phyloP scores from a whole-genome alignment of 2,888 invertebrate genomes.

The Electrophaes corylata region DNA sequence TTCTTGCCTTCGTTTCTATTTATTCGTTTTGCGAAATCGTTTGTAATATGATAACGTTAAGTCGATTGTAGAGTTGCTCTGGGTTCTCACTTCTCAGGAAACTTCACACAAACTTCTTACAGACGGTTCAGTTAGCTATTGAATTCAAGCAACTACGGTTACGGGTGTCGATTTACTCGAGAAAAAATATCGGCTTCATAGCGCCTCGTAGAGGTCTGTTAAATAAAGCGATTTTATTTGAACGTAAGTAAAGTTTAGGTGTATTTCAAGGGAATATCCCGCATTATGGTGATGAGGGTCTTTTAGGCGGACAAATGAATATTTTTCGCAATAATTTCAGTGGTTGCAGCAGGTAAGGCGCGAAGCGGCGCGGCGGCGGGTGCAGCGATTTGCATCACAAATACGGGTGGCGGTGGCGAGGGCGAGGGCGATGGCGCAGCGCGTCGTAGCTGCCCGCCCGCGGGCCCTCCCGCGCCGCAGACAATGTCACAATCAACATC shows the following conservation, averaged over 20 bases:
- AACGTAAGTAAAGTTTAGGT: constrained; percentile 36
- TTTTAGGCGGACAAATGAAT: constrained; percentile 74
- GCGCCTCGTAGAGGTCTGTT: constrained; percentile 15
- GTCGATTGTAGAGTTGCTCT: constrained; percentile 66
- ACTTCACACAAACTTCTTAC: constrained; percentile 77
- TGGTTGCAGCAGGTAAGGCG: constrained; percentile 75
- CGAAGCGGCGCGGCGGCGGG: constrained; percentile 66
- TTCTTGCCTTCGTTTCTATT: constrained; percentile 82
- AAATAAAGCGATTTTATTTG: constrained; percentile 27
- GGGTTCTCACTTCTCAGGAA: constrained; percentile 77
- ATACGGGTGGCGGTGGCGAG: constrained; percentile 64
- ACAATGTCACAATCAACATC: constrained; percentile 84
- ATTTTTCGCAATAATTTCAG: constrained; percentile 80
- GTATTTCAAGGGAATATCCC: constrained; percentile 44
- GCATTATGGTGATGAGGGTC: constrained; percentile 65
- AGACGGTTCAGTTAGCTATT: constrained; percentile 69
- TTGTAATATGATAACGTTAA: constrained; percentile 83
- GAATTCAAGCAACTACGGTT: constrained; percentile 66
- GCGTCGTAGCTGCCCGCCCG: constrained; percentile 55
- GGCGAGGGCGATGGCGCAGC: constrained; percentile 52
- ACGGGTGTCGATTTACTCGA: constrained; percentile 60
- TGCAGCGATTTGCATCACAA: constrained; percentile 75
- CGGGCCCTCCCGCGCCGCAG: constrained; percentile 62
- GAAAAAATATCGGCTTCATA: constrained; percentile 43
- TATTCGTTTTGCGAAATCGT: constrained; percentile 83